Base-by-base conservation (phyloP, 2,888 invertebrate genomes). In the Drosophila histrio region DNA sequence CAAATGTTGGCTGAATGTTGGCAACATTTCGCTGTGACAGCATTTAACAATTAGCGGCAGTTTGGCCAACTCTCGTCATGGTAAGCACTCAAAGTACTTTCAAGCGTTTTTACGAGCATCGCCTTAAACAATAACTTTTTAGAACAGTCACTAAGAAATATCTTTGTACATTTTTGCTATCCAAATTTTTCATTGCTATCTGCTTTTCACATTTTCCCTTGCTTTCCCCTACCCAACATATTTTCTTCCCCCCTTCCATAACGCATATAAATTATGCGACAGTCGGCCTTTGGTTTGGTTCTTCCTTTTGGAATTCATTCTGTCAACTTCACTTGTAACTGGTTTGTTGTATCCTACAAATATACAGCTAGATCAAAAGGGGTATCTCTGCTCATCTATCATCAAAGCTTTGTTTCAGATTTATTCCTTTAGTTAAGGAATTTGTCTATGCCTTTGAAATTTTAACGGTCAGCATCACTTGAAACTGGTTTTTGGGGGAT, bases 31-130 rank as follows among this genome's bases (percentile, higher is more conserved):
- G 17, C 39, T 47, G 32, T 62, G 62, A 67, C 64, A 61, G 60
- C 86, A 43, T 82, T 73, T 64, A 86, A 70, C 73, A 77, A 86
- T 86, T 82, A 79, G 71, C 47, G 43, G 19, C 53, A 32, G 30
- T 53, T 58, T 34, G 44, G 41, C 15, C 28, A 34, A 38, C 44
- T 44, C 44, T 44, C 53, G 59, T 65, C 72, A 76, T 53, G 65
- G 64, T 50, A 30, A 41, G 9, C 24, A 8, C 43, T 41, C 9
- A 34, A 24, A 49, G 15, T 34, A 17, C 32, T 34, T 19, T 38
- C 19, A 38, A 5, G 19, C 19, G 11, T 8, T 21, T 32, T 32
- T 32, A 11, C 17, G 39, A 47, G 22, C 2, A 21, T 17, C 24
- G 13, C 8, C 41, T 47, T 41, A 34, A 66, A 61, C 44, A 41